A percentile compares a stretch with the other conserved stretches of the same genome.
phyloP scores from a whole-genome alignment of 2,888 invertebrate genomes.

The Masnerella sp. region DNA sequence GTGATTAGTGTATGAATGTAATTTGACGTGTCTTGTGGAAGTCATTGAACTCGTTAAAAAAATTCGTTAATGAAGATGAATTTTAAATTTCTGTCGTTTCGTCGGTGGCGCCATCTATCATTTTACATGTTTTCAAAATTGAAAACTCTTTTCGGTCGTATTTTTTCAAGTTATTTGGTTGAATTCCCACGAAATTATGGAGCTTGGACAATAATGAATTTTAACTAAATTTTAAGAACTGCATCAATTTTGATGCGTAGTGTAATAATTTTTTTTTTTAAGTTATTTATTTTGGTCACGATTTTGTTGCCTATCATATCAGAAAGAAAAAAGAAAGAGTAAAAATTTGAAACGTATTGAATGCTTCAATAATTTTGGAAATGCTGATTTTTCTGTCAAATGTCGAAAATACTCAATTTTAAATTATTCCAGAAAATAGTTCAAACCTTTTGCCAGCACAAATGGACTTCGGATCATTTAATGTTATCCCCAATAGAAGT shows the following conservation, averaged over 20 bases:
- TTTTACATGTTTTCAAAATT: not conserved
- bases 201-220: not conserved
- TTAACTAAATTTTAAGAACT: not conserved
- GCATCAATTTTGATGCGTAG: not conserved
- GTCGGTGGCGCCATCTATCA: not conserved
- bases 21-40: too few relatives aligned
- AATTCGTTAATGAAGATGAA: too few relatives aligned
- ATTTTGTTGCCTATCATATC: not conserved
- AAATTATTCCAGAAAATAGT: not conserved
- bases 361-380: not conserved
- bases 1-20: too few relatives aligned
- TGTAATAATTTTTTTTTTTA: not conserved
- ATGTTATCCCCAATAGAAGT: not conserved
- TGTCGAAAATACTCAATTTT: not conserved
- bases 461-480: not conserved
- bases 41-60: too few relatives aligned
- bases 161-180: not conserved
- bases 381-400: not conserved
- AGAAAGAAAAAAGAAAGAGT: slow-evolving; percentile 1
- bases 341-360: slow-evolving; percentile 1
- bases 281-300: not conserved
- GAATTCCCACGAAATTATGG: not conserved
- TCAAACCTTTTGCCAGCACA: too few relatives aligned
- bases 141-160: not conserved
- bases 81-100: not conserved